A percentile compares a stretch with the other conserved stretches of the same genome.
Evolutionary conservation across 2,888 invertebrate genomes (phyloP).

Genomic region (Oxycera nigricornis): DNA sequence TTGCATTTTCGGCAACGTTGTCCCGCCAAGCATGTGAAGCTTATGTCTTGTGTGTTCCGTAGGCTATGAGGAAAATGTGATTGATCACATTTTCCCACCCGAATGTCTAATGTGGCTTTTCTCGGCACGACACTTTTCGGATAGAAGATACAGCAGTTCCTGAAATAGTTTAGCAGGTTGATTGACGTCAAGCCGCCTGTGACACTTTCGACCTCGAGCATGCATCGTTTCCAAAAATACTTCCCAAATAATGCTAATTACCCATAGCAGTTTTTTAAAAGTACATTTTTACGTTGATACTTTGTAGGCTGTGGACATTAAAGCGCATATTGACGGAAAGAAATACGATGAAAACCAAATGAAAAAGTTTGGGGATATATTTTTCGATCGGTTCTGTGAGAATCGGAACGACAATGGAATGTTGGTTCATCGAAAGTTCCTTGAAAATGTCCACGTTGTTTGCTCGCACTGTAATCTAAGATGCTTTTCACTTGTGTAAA

Average conservation of each 20-base stretch:
- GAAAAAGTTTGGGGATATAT: not conserved
- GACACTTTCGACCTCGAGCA: not conserved
- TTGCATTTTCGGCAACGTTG: not conserved
- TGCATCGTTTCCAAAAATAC: constrained; percentile 21
- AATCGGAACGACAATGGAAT: not conserved
- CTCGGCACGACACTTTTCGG: not conserved
- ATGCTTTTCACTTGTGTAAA: too few relatives aligned
- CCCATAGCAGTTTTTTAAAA: not conserved
- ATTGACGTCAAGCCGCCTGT: constrained; percentile 20
- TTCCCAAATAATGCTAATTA: constrained; percentile 3
- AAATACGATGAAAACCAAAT: not conserved
- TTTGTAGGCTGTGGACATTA: not conserved
- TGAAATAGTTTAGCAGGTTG: constrained; percentile 16
- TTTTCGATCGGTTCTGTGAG: not conserved
- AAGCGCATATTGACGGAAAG: not conserved
- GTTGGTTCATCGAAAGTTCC: not conserved
- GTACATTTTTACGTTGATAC: not conserved
- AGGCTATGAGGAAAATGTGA: not conserved
- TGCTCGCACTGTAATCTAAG: too few relatives aligned
- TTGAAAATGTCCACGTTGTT: not conserved
- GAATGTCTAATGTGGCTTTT: not conserved
- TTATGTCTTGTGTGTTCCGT: not conserved
- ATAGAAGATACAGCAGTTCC: not conserved
- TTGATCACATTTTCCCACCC: not conserved
- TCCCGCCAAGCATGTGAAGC: not conserved